A percentile compares a stretch with the other conserved stretches of the same genome.
These are phyloP conservation scores for Phengaris arion DNA, from an alignment of 2,888 invertebrate species.

Conservation along the genomic window DNA sequence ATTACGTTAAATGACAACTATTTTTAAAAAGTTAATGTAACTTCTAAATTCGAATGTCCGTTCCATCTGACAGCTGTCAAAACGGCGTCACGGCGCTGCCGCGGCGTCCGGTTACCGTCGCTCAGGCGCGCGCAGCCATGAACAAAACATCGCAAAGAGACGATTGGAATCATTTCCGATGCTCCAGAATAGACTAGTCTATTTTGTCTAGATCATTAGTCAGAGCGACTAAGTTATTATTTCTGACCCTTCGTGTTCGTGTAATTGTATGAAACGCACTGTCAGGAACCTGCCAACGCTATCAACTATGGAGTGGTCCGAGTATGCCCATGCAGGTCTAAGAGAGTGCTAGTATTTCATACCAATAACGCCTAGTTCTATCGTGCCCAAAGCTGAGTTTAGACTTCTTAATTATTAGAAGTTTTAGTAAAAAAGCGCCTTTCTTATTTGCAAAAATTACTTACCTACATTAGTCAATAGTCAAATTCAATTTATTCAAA, in stretches of 20 bases:
- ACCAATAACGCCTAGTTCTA: no score
- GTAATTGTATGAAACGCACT: neutral
- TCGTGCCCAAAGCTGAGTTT: no score
- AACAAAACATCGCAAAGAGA: slow-evolving; percentile 56
- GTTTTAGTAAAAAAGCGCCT: no score
- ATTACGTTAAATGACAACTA: neutral
- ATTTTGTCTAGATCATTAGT: slow-evolving; percentile 28
- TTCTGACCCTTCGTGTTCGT: neutral
- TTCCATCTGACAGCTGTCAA: slow-evolving; percentile 75
- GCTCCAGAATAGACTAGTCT: slow-evolving; percentile 51
- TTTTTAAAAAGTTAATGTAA: slow-evolving; percentile 48
- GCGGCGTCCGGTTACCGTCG: slow-evolving; percentile 76
- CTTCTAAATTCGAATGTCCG: slow-evolving; percentile 73
- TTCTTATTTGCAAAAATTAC: no score
- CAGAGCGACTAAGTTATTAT: slow-evolving; percentile 24
- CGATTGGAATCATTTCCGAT: slow-evolving; percentile 69
- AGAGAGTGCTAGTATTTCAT: no score
- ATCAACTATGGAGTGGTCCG: neutral
- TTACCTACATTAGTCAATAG: no score
- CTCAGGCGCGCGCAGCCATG: slow-evolving; percentile 60
- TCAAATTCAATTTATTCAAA: no score
- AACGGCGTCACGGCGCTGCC: slow-evolving; percentile 68
- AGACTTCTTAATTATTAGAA: no score
- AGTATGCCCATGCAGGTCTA: neutral
- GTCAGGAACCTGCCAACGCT: neutral